These are phyloP conservation scores for Chironomus riparius DNA, from an alignment of 2,888 invertebrate species.

Conservation along the genomic window DNA sequence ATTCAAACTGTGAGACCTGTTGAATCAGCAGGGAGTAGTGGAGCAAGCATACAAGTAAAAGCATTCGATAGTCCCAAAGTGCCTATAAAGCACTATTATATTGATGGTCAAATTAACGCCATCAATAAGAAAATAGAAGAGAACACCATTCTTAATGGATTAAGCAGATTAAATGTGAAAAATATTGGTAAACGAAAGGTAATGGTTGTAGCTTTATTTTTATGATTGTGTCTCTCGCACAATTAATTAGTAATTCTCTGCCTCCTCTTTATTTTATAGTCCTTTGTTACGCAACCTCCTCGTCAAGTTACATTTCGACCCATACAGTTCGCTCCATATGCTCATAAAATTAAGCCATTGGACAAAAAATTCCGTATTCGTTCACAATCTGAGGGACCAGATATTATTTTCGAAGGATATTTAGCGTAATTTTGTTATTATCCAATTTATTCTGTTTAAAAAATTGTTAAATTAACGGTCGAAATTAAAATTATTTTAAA, in stretches of 20 bases:
- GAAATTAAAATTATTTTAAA: not conserved
- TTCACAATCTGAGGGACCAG: slow-evolving; percentile 15
- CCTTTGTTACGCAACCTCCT: not conserved
- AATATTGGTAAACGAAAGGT: not conserved
- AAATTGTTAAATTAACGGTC: not conserved
- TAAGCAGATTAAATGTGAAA: not conserved
- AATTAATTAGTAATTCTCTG: not conserved
- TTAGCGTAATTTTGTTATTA: not conserved
- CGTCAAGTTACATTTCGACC: slow-evolving; percentile 1
- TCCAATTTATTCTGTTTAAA: not conserved
- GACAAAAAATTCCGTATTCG: slow-evolving; percentile 7
- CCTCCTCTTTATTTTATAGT: not conserved
- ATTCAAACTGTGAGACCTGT: slow-evolving; percentile 14
- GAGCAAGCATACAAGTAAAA: not conserved
- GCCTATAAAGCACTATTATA: not conserved
- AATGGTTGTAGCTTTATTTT: not conserved
- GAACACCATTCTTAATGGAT: not conserved
- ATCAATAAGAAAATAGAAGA: not conserved
- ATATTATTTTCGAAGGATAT: slow-evolving; percentile 16
- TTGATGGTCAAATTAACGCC: not conserved
- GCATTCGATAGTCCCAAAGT: slow-evolving; percentile 22
- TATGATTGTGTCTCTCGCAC: not conserved
- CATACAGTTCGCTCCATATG: slow-evolving; percentile 6
- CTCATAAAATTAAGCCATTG: not conserved
- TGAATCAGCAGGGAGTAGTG: slow-evolving; percentile 13